A percentile compares a stretch with the other conserved stretches of the same genome.
These are phyloP conservation scores for Eustalomyia histrio DNA, from an alignment of 2,888 invertebrate species.

Conservation along the genomic window DNA sequence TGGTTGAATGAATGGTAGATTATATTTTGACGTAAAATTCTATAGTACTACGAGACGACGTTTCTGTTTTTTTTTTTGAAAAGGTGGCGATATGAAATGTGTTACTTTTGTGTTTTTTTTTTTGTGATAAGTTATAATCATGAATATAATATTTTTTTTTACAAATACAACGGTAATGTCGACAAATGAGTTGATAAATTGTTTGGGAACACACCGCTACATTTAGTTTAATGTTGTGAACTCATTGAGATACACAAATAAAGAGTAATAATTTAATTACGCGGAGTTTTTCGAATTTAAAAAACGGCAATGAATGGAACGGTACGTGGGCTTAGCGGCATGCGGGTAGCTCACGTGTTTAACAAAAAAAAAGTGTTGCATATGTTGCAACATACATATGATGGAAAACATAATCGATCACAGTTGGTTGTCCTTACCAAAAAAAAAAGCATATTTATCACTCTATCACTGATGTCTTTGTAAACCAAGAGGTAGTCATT, in stretches of 20 bases:
- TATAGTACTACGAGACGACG: conserved; percentile 14
- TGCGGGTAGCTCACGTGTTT: conserved; percentile 53
- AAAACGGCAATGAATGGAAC: conserved; percentile 13
- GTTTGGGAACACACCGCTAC: conserved; percentile 50
- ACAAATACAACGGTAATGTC: conserved; percentile 49
- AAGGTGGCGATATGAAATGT: conserved; percentile 57
- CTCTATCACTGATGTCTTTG: neutral
- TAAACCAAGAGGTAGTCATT: conserved; percentile 38
- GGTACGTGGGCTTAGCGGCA: conserved; percentile 9
- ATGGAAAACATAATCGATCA: conserved; percentile 14
- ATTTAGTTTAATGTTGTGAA: conserved; percentile 60
- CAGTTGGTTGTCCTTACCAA: conserved; percentile 20
- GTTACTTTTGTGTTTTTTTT: conserved; percentile 58
- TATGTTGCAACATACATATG: conserved; percentile 38
- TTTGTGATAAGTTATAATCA: conserved; percentile 77
- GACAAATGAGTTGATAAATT: conserved; percentile 56
- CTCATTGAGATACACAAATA: conserved; percentile 40
- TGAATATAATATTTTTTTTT: conserved; percentile 65
- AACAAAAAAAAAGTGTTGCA: conserved; percentile 18
- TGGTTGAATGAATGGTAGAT: neutral
- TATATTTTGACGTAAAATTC: conserved; percentile 19
- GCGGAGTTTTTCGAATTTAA: conserved; percentile 40
- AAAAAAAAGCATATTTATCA: neutral
- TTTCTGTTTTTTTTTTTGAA: conserved; percentile 21
- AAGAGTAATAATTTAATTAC: conserved; percentile 29